Base-by-base conservation (phyloP, 2,797 vertebrate genomes). In the Salarias fasciatus region DNA sequence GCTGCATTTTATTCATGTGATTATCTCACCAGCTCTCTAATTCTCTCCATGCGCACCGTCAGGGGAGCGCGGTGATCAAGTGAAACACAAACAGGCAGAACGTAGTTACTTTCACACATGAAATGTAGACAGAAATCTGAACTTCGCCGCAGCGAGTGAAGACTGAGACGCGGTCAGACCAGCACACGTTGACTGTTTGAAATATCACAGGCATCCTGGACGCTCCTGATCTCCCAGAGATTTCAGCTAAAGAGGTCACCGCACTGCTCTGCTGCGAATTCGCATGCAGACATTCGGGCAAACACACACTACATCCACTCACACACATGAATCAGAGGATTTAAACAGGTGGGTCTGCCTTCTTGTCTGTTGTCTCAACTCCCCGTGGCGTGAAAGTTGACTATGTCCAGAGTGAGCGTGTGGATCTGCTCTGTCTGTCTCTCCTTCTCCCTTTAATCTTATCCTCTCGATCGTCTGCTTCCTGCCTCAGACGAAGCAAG, bases 1-100 rank as follows among this genome's bases (percentile, higher is more conserved):
- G 87, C 86, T 88, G 87, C 84, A 88, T 88, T 85, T 88, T 88
- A 90, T 90, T 92, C 85, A 86, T 86, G 82, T 84, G 88, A 91
- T 92, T 90, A 88, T 73, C 80, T 83, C 80, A 62, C 30, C 57
- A 68, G 50, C 65, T 77, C 80, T 82, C 73, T 76, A 82, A 86
- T 85, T 89, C 80, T 75, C 81, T 83, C 74, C 66, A 59, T 75
- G 66, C 87, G 74, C 65, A 51, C 65, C 57, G 80, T 84, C 85
- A 71, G 15, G 85, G 80, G 86, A 72, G 37, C 63, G 53, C 28
- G 3, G 53, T 18, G 49, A 66, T 69, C 57, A 46, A 79, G 75
- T 63, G 73, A 53, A 69, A 79, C 72, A 41, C 71, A 84, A 73
- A 83, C 75, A 83, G 44, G 57, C 69, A 44, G 53, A n/a, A 35